Conservation (phyloP, 1,140 invertebrate genomes). For the Bombus polaris region DNA sequence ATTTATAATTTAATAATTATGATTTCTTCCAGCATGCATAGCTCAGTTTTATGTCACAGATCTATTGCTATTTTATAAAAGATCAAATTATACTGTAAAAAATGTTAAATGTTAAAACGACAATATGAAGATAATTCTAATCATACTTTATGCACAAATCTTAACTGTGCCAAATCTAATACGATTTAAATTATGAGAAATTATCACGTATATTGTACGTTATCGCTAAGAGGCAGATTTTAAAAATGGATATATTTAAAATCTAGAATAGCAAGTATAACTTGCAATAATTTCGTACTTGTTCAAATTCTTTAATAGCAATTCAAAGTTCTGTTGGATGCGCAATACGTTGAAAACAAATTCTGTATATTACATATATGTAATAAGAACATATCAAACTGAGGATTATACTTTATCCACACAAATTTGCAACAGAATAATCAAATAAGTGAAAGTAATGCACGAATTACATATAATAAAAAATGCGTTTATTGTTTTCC, state of each 20-base stretch:
- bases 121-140: conserved; percentile 25
- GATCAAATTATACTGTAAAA: conserved; percentile 17
- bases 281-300: conserved; percentile 49
- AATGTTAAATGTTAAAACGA: conserved; percentile 16
- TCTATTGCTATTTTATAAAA: conserved; percentile 33
- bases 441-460: conserved; percentile 21
- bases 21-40: conserved; percentile 33
- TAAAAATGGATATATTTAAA: conserved; percentile 23
- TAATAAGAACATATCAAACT: conserved; percentile 53
- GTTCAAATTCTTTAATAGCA: conserved; percentile 58
- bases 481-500: conserved; percentile 47
- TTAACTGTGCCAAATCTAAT: conserved; percentile 58
- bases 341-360: background rate
- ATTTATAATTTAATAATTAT: conserved; percentile 1
- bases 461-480: conserved; percentile 26
- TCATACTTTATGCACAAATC: conserved; percentile 40
- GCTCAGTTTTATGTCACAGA: conserved; percentile 9
- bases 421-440: background rate
- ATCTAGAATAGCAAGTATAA: conserved; percentile 7
- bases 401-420: conserved; percentile 9
- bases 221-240: conserved; percentile 31
- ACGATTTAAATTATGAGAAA: conserved; percentile 3
- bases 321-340: background rate
- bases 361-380: conserved; percentile 19
- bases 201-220: conserved; percentile 20